These are phyloP conservation scores for Polyploca ridens DNA, from an alignment of 2,888 invertebrate species.

Conservation along the genomic window DNA sequence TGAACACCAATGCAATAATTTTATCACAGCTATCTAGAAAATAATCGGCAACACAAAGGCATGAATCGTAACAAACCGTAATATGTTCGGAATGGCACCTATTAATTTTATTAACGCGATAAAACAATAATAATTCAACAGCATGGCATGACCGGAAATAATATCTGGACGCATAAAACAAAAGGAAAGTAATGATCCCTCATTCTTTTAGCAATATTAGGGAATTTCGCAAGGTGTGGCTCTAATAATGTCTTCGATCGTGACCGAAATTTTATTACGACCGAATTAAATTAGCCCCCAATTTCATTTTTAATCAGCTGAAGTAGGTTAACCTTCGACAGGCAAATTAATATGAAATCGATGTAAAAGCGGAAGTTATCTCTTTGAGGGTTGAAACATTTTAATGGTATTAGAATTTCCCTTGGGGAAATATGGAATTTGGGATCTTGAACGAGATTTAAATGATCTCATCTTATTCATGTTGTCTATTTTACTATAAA, in stretches of 20 bases:
- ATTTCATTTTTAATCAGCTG: constrained; percentile 69
- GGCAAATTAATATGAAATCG: constrained; percentile 11
- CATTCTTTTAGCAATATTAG: constrained; percentile 72
- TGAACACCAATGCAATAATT: constrained; percentile 22
- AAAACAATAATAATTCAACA: constrained; percentile 73
- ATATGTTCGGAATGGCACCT: constrained; percentile 32
- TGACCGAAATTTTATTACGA: constrained; percentile 62
- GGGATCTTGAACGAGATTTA: not conserved
- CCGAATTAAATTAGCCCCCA: constrained; percentile 61
- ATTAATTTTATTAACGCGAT: constrained; percentile 70
- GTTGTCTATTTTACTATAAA: not conserved
- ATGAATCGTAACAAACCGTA: constrained; percentile 34
- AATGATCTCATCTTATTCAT: not conserved
- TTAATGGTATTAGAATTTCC: constrained; percentile 9
- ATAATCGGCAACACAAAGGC: constrained; percentile 29
- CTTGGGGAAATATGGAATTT: constrained; percentile 12
- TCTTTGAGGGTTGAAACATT: constrained; percentile 11
- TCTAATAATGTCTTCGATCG: constrained; percentile 51
- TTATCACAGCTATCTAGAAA: constrained; percentile 33
- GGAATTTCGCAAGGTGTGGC: constrained; percentile 74
- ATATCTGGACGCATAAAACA: constrained; percentile 72
- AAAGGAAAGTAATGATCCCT: constrained; percentile 70
- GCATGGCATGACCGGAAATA: constrained; percentile 78
- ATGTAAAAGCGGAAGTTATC: constrained; percentile 11
- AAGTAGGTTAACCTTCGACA: constrained; percentile 37